phyloP scores from a whole-genome alignment of 2,888 invertebrate genomes.

The Hydraecia micacea region DNA sequence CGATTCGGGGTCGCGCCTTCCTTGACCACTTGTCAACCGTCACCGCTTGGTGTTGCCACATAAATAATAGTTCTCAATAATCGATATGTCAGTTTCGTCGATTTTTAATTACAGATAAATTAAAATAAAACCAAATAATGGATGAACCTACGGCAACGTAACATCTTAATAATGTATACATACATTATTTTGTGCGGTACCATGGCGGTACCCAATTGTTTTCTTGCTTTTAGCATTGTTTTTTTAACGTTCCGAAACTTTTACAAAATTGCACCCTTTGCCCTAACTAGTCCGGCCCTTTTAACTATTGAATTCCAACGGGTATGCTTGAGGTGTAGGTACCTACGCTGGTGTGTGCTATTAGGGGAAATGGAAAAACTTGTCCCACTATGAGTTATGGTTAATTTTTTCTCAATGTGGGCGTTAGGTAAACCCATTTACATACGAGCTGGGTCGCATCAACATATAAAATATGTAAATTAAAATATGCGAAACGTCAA shows the following conservation, averaged over 20 bases:
- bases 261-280: not conserved
- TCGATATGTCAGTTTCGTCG: too few species aligned
- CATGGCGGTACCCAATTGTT: not conserved
- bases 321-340: conserved; percentile 73
- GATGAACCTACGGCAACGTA: not conserved
- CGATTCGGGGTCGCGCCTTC: too few species aligned
- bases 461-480: conserved; percentile 60
- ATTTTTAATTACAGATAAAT: too few species aligned
- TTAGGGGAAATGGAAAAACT: conserved; percentile 83
- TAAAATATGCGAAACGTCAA: conserved; percentile 58
- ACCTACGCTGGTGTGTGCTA: conserved; percentile 75
- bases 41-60: too few species aligned
- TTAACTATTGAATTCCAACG: conserved; percentile 69
- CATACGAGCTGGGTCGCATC: conserved; percentile 42
- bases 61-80: too few species aligned
- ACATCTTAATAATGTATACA: not conserved
- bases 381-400: conserved; percentile 70
- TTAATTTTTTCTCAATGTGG: conserved; percentile 48
- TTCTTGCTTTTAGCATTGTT: not conserved
- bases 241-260: not conserved
- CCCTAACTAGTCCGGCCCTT: conserved; percentile 63
- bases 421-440: conserved; percentile 51
- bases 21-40: too few species aligned
- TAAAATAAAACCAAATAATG: not conserved
- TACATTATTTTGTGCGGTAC: too few species aligned